Evolutionary conservation across 2,888 invertebrate species (phyloP).

Genomic region (Bellardia bayeri): DNA sequence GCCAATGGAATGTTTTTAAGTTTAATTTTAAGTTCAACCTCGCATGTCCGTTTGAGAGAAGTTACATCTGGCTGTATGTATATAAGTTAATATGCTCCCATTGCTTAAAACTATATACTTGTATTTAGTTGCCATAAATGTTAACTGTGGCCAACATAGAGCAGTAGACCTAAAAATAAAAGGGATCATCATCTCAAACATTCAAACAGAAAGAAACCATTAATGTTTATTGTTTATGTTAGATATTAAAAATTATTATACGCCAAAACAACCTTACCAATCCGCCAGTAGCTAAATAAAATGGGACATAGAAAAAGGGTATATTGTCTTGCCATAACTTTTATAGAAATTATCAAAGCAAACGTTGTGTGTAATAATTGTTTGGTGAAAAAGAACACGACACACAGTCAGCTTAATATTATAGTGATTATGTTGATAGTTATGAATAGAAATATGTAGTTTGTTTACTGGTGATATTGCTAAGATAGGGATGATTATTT

Average conservation of each 20-base stretch:
- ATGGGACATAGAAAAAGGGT: neutral
- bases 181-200: neutral
- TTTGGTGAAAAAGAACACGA: neutral
- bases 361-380: constrained; percentile 28
- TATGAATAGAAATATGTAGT: constrained; percentile 2
- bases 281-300: neutral
- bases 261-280: neutral
- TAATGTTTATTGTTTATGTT: constrained; percentile 52
- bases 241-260: constrained; percentile 7
- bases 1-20: too few species aligned
- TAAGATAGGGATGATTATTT: constrained; percentile 9
- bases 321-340: neutral
- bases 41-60: neutral
- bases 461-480: neutral
- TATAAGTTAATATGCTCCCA: neutral
- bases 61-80: neutral
- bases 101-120: neutral
- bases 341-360: constrained; percentile 2
- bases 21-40: too few species aligned
- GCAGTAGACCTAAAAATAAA: neutral
- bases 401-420: neutral
- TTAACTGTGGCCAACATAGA: neutral
- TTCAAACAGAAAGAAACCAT: constrained; percentile 52
- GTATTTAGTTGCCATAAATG: neutral
- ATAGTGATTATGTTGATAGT: neutral